Percentiles rank a stretch among this genome's conserved stretches.
Conservation (phyloP, 2,113 vertebrate species). For the Phyllostomus hastatus region DNA sequence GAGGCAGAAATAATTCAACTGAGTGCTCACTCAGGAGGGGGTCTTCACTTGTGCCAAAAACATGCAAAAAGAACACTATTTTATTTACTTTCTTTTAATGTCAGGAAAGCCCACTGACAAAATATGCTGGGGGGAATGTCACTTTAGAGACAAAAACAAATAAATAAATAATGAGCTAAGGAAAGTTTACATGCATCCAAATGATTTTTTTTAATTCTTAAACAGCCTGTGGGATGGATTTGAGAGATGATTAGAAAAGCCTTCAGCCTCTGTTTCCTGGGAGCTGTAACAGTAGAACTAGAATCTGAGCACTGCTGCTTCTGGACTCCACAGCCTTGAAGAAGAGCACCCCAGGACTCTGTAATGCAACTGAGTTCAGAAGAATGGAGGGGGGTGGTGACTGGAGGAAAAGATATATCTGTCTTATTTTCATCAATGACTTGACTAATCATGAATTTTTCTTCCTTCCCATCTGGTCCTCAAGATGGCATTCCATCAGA, state of each 20-base stretch:
- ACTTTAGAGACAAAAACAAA: neutral
- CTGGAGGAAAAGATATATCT: neutral
- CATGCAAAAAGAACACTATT: conserved; percentile 23
- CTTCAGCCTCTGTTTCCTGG: neutral
- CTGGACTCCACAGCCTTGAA: neutral
- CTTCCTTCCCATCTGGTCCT: neutral
- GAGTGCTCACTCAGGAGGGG: neutral
- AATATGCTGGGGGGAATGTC: conserved; percentile 13
- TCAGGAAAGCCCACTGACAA: neutral
- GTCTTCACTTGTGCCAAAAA: conserved; percentile 10
- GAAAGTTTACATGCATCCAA: neutral
- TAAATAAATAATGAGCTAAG: neutral
- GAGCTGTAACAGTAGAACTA: neutral
- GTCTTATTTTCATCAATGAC: neutral
- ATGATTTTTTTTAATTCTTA: neutral
- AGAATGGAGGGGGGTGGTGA: neutral
- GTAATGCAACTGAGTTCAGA: neutral
- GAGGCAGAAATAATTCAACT: neutral
- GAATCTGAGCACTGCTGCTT: neutral
- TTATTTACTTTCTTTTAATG: conserved; percentile 31
- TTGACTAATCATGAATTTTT: neutral
- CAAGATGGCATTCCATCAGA: conserved; percentile 14
- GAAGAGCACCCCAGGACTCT: neutral
- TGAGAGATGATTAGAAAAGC: neutral
- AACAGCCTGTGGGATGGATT: neutral